A percentile compares a stretch with the other conserved stretches of the same genome.
phyloP scores from a whole-genome alignment of 2,113 vertebrate genomes.

The Asarcornis scutulata region DNA sequence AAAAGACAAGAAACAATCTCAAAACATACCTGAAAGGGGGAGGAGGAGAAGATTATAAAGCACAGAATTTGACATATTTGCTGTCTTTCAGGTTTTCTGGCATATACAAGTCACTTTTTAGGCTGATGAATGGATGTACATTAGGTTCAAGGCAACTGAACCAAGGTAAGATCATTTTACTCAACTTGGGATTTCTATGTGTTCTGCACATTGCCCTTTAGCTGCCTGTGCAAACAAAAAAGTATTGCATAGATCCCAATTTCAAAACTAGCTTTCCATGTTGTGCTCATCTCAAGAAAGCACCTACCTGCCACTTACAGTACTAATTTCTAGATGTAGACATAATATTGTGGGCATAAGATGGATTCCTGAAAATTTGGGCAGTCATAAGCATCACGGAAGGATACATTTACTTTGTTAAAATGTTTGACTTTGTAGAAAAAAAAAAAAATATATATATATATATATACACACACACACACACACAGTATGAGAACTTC shows the following conservation, averaged over 20 bases:
- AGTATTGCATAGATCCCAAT: neutral
- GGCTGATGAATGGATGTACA: conserved; percentile 1
- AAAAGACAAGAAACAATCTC: neutral
- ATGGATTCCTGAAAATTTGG: neutral
- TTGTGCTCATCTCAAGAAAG: neutral
- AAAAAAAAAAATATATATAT: neutral
- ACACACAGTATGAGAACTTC: neutral
- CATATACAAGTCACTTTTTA: conserved; percentile 18
- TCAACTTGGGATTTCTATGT: neutral
- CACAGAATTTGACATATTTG: neutral
- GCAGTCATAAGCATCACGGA: neutral
- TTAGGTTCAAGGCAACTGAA: conserved; percentile 3
- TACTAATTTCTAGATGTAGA: neutral
- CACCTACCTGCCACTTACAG: rapidly evolving
- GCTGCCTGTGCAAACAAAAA: neutral
- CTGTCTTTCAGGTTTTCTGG: conserved; percentile 7
- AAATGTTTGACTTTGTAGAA: neutral
- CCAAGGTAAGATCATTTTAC: neutral
- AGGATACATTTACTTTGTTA: neutral
- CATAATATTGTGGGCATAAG: neutral
- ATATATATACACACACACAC: no score
- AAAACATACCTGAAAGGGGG: neutral
- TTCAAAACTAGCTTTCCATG: neutral
- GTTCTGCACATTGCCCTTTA: neutral
- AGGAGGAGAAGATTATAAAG: conserved; percentile 41